Evolutionary conservation across 2,888 invertebrate species (phyloP).

Genomic region (Drosophila recens): DNA sequence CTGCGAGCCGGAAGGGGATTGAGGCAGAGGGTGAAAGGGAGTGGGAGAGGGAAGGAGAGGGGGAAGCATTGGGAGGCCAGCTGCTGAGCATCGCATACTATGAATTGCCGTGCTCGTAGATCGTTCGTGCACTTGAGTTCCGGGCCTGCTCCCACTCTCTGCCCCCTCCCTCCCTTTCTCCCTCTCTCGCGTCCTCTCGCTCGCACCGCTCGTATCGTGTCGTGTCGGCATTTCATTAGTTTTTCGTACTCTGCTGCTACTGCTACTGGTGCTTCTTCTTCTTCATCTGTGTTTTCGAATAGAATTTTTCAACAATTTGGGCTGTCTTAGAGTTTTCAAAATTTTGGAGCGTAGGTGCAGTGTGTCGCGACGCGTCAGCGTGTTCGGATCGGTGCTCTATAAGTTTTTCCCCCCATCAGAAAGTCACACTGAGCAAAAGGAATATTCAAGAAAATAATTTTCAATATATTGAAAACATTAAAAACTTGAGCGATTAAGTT

Average conservation of each 20-base stretch:
- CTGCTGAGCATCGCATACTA: constrained; percentile 68
- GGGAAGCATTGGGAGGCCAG: constrained; percentile 62
- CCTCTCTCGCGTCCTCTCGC: constrained; percentile 1
- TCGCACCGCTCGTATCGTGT: constrained; percentile 37
- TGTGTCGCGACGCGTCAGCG: constrained; percentile 84
- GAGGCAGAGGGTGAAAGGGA: constrained; percentile 19
- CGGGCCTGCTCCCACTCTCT: constrained; percentile 28
- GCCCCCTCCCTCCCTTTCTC: no score
- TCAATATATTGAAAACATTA: not conserved
- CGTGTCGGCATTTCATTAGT: constrained; percentile 52
- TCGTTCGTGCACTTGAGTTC: constrained; percentile 73
- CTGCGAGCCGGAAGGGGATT: constrained; percentile 1
- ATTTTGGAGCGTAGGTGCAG: constrained; percentile 85
- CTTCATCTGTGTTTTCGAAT: constrained; percentile 47
- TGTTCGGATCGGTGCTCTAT: constrained; percentile 67
- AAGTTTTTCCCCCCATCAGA: constrained; percentile 25
- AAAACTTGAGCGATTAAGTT: not conserved
- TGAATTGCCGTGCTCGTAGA: constrained; percentile 69
- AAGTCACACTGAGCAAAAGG: constrained; percentile 5
- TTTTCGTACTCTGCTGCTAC: constrained; percentile 29
- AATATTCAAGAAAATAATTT: constrained; percentile 12
- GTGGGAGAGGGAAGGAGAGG: no score
- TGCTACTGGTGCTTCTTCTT: constrained; percentile 3
- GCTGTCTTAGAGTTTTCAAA: constrained; percentile 76
- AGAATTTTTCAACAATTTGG: constrained; percentile 71